Percentiles rank a stretch among this genome's conserved stretches.
Evolutionary conservation across 2,113 vertebrate species (phyloP).

Genomic region (Scomber colias): DNA sequence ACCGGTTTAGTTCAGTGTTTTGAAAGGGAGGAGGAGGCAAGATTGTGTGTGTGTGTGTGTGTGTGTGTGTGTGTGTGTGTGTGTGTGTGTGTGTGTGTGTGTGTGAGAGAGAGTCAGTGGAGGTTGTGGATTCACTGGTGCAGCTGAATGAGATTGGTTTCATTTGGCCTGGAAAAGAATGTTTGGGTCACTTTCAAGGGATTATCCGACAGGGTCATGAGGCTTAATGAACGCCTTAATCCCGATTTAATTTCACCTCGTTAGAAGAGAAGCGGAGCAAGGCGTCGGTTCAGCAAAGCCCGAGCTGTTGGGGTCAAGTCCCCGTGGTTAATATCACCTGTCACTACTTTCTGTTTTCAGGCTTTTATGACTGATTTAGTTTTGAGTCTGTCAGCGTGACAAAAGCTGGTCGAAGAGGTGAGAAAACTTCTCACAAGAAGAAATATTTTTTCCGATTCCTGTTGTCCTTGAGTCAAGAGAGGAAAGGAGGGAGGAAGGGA

Average conservation of each 20-base stretch:
- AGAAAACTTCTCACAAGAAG: neutral
- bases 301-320: slow-evolving; percentile 1
- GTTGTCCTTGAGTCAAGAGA: too few relatives aligned
- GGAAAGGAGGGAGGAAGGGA: too few relatives aligned
- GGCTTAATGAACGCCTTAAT: slow-evolving; percentile 56
- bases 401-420: neutral
- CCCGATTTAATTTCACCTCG: slow-evolving; percentile 53
- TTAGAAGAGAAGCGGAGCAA: slow-evolving; percentile 23
- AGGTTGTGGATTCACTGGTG: slow-evolving; percentile 14
- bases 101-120: neutral
- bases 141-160: slow-evolving; percentile 46
- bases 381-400: neutral
- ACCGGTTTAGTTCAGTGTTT: slow-evolving; percentile 36
- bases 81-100: slow-evolving; percentile 7
- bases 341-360: slow-evolving; percentile 8
- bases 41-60: too few relatives aligned
- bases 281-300: slow-evolving; percentile 7
- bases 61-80: neutral
- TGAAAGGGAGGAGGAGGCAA: slow-evolving; percentile 9
- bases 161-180: slow-evolving; percentile 69
- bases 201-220: slow-evolving; percentile 60
- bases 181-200: slow-evolving; percentile 69
- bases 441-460: too few relatives aligned
- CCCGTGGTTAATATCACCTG: slow-evolving; percentile 10
- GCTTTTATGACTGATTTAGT: neutral